These are phyloP conservation scores for Phenganax marumi DNA, from an alignment of 92 coral and sea anemone species.

Conservation along the genomic window DNA sequence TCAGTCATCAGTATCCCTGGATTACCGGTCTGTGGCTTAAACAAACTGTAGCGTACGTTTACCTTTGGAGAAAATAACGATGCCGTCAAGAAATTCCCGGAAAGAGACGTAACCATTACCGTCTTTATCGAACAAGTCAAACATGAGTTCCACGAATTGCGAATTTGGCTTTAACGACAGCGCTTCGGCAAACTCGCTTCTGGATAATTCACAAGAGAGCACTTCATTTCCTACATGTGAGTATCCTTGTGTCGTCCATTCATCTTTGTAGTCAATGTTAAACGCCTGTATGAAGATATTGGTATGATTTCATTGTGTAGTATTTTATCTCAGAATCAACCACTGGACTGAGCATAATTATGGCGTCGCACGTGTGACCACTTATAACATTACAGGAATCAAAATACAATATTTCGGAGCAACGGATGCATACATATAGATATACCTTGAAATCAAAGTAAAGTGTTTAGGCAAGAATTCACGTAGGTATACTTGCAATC, in stretches of 20 bases:
- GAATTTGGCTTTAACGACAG: constrained; percentile 25
- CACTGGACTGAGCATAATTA: too few species aligned
- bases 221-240: constrained; percentile 1
- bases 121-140: constrained; percentile 23
- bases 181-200: constrained; percentile 30
- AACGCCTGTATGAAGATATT: constrained; percentile 5
- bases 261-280: constrained; percentile 31
- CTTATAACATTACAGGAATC: too few species aligned
- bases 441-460: too few species aligned
- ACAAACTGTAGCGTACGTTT: too few species aligned
- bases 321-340: neutral
- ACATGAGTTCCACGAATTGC: constrained; percentile 28
- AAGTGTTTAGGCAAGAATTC: too few species aligned
- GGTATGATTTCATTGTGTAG: too few species aligned
- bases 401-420: too few species aligned
- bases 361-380: neutral
- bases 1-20: too few species aligned
- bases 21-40: too few species aligned
- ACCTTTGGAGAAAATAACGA: constrained; percentile 36
- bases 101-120: constrained; percentile 33
- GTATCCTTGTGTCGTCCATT: neutral
- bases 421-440: too few species aligned
- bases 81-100: constrained; percentile 34
- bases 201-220: constrained; percentile 13
- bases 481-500: too few species aligned